Evolutionary conservation across 1,140 invertebrate species (phyloP).

Genomic region (Andricus grossulariae): DNA sequence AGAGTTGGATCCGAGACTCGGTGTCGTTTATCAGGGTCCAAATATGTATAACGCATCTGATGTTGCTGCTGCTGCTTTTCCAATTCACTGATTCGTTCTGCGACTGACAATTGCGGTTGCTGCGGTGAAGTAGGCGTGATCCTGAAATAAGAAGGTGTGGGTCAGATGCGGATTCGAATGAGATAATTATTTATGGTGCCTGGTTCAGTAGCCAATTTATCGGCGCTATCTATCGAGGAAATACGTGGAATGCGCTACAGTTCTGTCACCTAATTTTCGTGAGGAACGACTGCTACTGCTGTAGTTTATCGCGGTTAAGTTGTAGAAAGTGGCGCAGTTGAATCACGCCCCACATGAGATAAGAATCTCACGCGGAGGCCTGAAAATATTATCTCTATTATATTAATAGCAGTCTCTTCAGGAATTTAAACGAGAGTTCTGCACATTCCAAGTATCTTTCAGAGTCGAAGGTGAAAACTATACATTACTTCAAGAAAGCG

Average conservation of each 20-base stretch:
- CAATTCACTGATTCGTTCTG: conserved; percentile 85
- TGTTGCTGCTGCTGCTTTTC: conserved; percentile 78
- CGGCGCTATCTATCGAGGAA: neutral
- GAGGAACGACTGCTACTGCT: neutral
- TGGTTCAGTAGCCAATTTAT: neutral
- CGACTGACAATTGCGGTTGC: conserved; percentile 80
- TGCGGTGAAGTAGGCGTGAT: conserved; percentile 68
- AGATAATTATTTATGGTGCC: neutral
- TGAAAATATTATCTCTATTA: conserved; percentile 22
- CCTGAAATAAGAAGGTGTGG: conserved; percentile 54
- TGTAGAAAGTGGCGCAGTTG: conserved; percentile 4
- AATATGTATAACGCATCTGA: conserved; percentile 81
- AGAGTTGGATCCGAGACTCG: conserved; percentile 85
- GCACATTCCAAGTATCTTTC: neutral
- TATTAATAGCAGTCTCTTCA: conserved; percentile 18
- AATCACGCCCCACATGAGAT: conserved; percentile 8
- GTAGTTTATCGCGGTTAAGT: conserved; percentile 10
- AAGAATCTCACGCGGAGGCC: neutral
- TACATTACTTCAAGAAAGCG: neutral
- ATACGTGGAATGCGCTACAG: neutral
- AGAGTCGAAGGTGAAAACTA: neutral
- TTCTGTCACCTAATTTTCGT: conserved; percentile 16
- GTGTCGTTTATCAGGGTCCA: conserved; percentile 86
- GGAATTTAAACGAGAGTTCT: conserved; percentile 9
- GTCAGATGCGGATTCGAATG: neutral